Conservation (phyloP, 1,140 invertebrate genomes). For the Plodia interpunctella region DNA sequence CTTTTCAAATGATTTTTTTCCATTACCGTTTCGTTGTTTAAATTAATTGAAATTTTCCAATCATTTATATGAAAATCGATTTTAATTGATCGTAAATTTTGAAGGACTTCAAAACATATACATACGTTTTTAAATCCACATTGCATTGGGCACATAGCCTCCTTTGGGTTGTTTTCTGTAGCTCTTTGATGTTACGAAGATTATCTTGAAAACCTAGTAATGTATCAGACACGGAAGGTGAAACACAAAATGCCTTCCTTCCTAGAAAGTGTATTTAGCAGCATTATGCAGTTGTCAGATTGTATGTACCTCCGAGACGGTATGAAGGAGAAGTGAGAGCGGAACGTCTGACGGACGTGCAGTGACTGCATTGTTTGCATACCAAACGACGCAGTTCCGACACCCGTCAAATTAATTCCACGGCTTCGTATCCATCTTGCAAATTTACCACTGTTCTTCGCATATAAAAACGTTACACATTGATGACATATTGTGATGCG, state of each 20-base stretch:
- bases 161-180: too few relatives aligned
- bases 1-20: neutral
- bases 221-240: neutral
- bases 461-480: too few relatives aligned
- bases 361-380: slow-evolving; percentile 26
- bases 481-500: too few relatives aligned
- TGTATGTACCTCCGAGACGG: neutral
- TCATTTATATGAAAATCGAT: too few relatives aligned
- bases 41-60: too few relatives aligned
- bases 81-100: too few relatives aligned
- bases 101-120: too few relatives aligned
- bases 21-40: neutral
- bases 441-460: too few relatives aligned
- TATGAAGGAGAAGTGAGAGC: neutral
- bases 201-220: neutral
- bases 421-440: slow-evolving; percentile 11
- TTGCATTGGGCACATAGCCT: too few relatives aligned
- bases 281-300: neutral
- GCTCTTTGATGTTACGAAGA: too few relatives aligned
- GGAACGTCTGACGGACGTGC: slow-evolving; percentile 31
- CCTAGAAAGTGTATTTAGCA: neutral
- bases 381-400: slow-evolving; percentile 40
- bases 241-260: neutral
- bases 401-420: slow-evolving; percentile 42
- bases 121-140: too few relatives aligned